A percentile compares a stretch with the other conserved stretches of the same genome.
Evolutionary conservation across 2,113 vertebrate genomes (phyloP).

Genomic region (Osmerus mordax): DNA sequence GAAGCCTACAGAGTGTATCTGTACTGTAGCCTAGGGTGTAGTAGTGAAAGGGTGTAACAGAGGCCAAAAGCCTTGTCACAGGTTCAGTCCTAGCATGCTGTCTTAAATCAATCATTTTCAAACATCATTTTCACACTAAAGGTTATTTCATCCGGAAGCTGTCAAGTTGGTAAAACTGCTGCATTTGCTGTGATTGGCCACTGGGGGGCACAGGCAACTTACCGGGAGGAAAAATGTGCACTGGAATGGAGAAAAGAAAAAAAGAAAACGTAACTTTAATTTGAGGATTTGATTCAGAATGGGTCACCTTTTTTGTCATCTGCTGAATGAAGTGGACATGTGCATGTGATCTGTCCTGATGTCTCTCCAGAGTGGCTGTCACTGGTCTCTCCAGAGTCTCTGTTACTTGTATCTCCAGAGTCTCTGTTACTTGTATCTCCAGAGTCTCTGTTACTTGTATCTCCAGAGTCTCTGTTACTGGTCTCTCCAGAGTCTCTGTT

Average conservation of each 20-base stretch:
- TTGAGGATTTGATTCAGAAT: constrained; percentile 66
- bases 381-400: constrained; percentile 27
- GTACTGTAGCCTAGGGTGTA: too few species aligned
- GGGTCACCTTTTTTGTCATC: constrained; percentile 15
- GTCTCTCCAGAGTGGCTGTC: constrained; percentile 30
- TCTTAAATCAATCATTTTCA: too few species aligned
- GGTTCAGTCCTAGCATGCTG: too few species aligned
- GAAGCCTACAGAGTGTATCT: too few species aligned
- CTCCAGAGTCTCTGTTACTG: too few species aligned
- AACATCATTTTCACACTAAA: too few species aligned
- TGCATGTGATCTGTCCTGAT: constrained; percentile 59
- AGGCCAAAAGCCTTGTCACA: too few species aligned
- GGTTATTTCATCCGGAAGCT: too few species aligned
- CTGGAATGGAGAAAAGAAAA: too few species aligned
- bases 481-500: too few species aligned
- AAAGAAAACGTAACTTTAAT: constrained; percentile 47
- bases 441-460: not conserved
- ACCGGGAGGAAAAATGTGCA: constrained; percentile 47
- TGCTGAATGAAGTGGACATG: not conserved
- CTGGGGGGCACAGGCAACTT: constrained; percentile 75
- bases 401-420: too few species aligned
- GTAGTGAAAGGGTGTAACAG: too few species aligned
- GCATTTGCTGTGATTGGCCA: constrained; percentile 59
- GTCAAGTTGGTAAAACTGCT: constrained; percentile 6
- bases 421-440: constrained; percentile 39